phyloP scores from a whole-genome alignment of 92 coral and sea anemone species.

The Heliopora coerulea region DNA sequence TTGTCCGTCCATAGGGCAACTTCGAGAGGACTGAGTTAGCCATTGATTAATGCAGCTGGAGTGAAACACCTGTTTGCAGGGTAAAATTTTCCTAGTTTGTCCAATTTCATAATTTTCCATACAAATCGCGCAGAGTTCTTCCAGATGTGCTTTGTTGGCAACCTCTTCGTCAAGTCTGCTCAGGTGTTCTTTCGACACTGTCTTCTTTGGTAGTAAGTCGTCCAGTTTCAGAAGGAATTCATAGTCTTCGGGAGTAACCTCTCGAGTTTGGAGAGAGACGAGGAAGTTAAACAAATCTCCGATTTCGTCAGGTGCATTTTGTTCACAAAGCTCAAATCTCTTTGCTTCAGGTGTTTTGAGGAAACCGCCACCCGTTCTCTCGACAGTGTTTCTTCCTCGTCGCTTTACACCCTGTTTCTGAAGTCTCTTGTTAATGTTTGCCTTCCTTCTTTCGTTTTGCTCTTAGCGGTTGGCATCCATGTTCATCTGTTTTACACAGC shows the following conservation, averaged over 20 bases:
- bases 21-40: slow-evolving; percentile 71
- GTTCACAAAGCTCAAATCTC: slow-evolving; percentile 35
- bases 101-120: slow-evolving; percentile 78
- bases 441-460: slow-evolving; percentile 21
- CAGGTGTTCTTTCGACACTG: slow-evolving; percentile 60
- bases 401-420: slow-evolving; percentile 24
- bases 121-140: slow-evolving; percentile 73
- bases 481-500: slow-evolving; percentile 16
- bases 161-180: slow-evolving; percentile 55
- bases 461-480: slow-evolving; percentile 11
- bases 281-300: slow-evolving; percentile 26
- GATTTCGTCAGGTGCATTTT: slow-evolving; percentile 28
- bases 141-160: neutral
- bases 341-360: neutral
- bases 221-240: slow-evolving; percentile 77
- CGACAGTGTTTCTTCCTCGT: neutral
- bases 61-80: slow-evolving; percentile 85
- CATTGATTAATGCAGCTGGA: slow-evolving; percentile 71
- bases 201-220: slow-evolving; percentile 62
- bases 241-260: slow-evolving; percentile 91
- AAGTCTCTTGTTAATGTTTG: slow-evolving; percentile 25
- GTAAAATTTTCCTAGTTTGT: slow-evolving; percentile 52
- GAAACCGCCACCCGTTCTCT: neutral
- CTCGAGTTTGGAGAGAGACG: slow-evolving; percentile 71
- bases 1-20: slow-evolving; percentile 85